Conservation (phyloP, 2,797 vertebrate species). For the Valencia hispanica region DNA sequence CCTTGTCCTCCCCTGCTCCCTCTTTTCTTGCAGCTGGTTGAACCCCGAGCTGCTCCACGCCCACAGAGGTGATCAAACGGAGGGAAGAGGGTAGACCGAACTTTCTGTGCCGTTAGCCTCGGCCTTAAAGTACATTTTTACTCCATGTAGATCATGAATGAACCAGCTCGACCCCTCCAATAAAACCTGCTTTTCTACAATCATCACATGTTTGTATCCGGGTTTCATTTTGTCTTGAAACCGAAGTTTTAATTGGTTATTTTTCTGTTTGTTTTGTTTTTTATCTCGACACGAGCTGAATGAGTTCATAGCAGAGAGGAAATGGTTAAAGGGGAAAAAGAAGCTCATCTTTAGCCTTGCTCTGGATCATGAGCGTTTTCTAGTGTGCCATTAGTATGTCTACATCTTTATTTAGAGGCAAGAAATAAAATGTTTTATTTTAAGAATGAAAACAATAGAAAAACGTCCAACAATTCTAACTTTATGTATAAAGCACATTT, state of each 20-base stretch:
- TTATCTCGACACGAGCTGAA: neutral
- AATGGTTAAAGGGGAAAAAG: neutral
- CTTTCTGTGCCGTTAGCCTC: constrained; percentile 21
- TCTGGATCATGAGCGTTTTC: too few relatives aligned
- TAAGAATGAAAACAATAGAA: too few relatives aligned
- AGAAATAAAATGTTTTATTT: too few relatives aligned
- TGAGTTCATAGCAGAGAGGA: neutral
- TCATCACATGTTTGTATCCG: constrained; percentile 22
- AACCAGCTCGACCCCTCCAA: constrained; percentile 50
- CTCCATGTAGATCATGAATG: constrained; percentile 29
- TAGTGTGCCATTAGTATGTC: too few relatives aligned
- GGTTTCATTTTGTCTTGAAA: neutral
- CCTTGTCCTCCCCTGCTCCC: constrained; percentile 29
- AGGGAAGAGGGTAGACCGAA: constrained; percentile 23
- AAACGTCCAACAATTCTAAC: too few relatives aligned
- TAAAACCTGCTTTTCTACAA: constrained; percentile 78
- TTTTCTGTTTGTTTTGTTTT: neutral
- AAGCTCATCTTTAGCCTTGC: neutral
- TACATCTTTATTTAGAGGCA: too few relatives aligned
- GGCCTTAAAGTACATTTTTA: constrained; percentile 22
- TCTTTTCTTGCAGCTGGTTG: constrained; percentile 81
- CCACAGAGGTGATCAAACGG: constrained; percentile 49
- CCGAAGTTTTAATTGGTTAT: neutral
- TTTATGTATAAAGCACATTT: too few relatives aligned
- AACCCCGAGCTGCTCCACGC: constrained; percentile 64